These are phyloP conservation scores for Adelosebastes latens DNA, from an alignment of 2,797 vertebrate species.

Conservation along the genomic window DNA sequence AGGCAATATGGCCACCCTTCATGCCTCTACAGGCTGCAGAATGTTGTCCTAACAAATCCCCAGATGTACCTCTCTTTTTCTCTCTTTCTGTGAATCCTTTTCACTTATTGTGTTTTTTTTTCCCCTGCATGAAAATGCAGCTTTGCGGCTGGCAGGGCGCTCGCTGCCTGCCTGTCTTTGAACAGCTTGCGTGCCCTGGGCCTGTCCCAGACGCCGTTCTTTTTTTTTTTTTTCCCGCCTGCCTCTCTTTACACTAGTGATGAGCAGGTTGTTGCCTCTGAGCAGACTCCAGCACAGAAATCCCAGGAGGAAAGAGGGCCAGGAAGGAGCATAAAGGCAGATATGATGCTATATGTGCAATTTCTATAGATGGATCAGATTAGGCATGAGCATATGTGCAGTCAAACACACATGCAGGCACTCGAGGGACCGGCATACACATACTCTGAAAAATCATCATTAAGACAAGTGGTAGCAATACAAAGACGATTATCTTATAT, in stretches of 20 bases:
- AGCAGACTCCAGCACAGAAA: constrained; percentile 69
- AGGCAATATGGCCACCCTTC: constrained; percentile 63
- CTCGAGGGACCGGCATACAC: neutral
- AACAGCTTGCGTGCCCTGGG: constrained; percentile 84
- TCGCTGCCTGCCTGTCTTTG: constrained; percentile 74
- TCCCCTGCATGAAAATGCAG: constrained; percentile 56
- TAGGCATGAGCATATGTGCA: constrained; percentile 20
- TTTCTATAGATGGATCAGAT: constrained; percentile 48
- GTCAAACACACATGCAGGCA: neutral
- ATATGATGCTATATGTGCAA: constrained; percentile 51
- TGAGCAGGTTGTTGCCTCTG: constrained; percentile 79
- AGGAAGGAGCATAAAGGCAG: constrained; percentile 45
- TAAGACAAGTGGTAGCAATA: constrained; percentile 7
- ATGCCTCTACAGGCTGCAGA: constrained; percentile 62
- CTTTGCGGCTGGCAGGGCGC: constrained; percentile 68
- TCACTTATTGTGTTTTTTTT: constrained; percentile 47
- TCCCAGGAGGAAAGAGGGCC: constrained; percentile 52
- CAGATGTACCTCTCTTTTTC: constrained; percentile 45
- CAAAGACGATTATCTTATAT: constrained; percentile 11
- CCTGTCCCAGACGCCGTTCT: constrained; percentile 77
- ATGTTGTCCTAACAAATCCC: constrained; percentile 75
- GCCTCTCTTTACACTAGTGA: constrained; percentile 73
- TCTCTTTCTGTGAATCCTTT: constrained; percentile 52
- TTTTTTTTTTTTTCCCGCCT: constrained; percentile 12
- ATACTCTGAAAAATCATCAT: constrained; percentile 18